phyloP scores from a whole-genome alignment of 2,888 invertebrate genomes.

The Callyntrura guangdongensis region DNA sequence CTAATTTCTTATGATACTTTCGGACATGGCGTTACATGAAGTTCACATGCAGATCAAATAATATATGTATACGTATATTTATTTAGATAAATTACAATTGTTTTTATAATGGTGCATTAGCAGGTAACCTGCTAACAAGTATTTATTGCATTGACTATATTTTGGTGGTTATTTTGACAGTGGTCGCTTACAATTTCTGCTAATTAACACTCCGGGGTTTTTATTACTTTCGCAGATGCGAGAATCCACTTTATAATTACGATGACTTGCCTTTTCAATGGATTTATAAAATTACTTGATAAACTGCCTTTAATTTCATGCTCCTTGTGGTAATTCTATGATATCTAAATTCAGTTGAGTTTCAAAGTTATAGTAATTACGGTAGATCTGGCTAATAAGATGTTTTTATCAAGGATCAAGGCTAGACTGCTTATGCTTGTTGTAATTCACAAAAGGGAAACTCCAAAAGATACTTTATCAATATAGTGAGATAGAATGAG shows the following conservation, averaged over 20 bases:
- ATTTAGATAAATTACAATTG: not conserved
- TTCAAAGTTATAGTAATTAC: not conserved
- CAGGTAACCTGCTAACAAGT: not conserved
- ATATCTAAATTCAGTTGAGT: constrained; percentile 38
- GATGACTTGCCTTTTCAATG: no score
- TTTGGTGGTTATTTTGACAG: not conserved
- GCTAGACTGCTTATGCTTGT: not conserved
- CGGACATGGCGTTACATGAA: no score
- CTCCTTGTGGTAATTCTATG: not conserved
- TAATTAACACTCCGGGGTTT: constrained; percentile 66
- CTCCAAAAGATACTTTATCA: no score
- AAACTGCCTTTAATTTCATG: not conserved
- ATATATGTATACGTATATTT: no score
- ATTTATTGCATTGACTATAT: not conserved
- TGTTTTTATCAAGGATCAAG: constrained; percentile 24
- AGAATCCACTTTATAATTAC: no score
- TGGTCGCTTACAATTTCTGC: constrained; percentile 36
- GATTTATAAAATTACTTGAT: no score
- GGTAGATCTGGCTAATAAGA: constrained; percentile 28
- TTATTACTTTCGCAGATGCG: no score
- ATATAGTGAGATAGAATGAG: no score
- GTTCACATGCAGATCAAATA: no score
- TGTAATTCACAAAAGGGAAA: no score
- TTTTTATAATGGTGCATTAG: not conserved
- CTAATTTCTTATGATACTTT: no score